Percentiles rank a stretch among this genome's conserved stretches.
Conservation (phyloP, 1,140 invertebrate genomes). For the Pseudomyrmex sp. region DNA sequence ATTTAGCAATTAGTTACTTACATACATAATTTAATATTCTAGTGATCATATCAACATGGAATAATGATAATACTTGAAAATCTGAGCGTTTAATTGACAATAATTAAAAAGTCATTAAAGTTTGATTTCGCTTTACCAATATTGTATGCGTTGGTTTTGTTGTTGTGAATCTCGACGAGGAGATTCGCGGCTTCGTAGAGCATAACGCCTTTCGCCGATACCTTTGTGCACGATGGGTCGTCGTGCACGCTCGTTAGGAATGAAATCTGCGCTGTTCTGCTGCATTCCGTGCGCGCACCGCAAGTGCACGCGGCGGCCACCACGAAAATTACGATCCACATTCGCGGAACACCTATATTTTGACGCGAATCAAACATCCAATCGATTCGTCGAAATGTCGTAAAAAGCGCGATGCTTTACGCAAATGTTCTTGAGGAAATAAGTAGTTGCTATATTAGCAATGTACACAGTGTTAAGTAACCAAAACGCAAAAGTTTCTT, state of each 20-base stretch:
- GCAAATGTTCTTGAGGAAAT: too few species aligned
- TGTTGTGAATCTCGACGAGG: conserved; percentile 79
- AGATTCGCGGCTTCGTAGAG: conserved; percentile 80
- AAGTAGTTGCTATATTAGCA: too few species aligned
- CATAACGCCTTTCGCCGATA: conserved; percentile 78
- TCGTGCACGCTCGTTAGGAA: conserved; percentile 79
- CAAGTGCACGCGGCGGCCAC: conserved; percentile 80
- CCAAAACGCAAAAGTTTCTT: too few species aligned
- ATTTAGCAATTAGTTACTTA: too few species aligned
- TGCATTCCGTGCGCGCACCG: conserved; percentile 78
- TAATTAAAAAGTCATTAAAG: not conserved
- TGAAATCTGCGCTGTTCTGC: conserved; percentile 74
- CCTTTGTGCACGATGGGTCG: conserved; percentile 76
- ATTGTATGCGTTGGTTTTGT: conserved; percentile 75
- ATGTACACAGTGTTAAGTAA: too few species aligned
- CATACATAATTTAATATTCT: not conserved
- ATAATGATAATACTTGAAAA: too few species aligned
- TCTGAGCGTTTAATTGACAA: not conserved
- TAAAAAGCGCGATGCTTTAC: too few species aligned
- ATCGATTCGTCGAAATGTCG: not conserved
- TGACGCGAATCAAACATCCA: not conserved
- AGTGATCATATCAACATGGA: not conserved
- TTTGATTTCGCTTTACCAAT: conserved; percentile 72
- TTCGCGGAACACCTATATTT: conserved; percentile 45
- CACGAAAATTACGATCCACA: conserved; percentile 68